Evolutionary conservation across 2,888 invertebrate genomes (phyloP).

Genomic region (Drosophila birchii): DNA sequence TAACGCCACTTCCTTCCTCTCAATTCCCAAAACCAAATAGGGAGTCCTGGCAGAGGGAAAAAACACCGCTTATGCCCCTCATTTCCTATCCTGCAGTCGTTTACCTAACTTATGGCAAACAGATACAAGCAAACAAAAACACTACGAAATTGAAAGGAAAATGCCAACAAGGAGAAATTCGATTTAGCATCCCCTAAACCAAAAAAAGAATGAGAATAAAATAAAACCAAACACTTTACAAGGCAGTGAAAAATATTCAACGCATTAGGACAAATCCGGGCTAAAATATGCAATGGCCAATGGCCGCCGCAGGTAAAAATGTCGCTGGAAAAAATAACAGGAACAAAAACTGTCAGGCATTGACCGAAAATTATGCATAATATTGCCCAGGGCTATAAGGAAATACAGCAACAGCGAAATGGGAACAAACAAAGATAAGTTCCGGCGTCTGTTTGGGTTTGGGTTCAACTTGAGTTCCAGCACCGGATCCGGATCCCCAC

Average conservation of each 20-base stretch:
- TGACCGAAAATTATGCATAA: conserved; percentile 70
- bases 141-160: conserved; percentile 24
- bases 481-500: conserved; percentile 23
- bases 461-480: conserved; percentile 30
- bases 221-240: conserved; percentile 65
- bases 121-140: conserved; percentile 52
- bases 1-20: conserved; percentile 21
- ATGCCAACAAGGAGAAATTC: conserved; percentile 53
- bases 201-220: conserved; percentile 10
- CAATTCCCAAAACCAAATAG: conserved; percentile 22
- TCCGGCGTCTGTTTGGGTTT: conserved; percentile 37
- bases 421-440: conserved; percentile 75
- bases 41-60: not conserved
- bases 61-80: conserved; percentile 31
- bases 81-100: conserved; percentile 60
- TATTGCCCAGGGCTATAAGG: conserved; percentile 52
- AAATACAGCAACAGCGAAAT: conserved; percentile 25
- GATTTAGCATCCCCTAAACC: conserved; percentile 55
- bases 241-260: conserved; percentile 67
- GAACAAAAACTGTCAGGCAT: conserved; percentile 39
- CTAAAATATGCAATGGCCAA: conserved; percentile 76
- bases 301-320: conserved; percentile 70
- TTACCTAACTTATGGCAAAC: conserved; percentile 60
- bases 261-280: conserved; percentile 78
- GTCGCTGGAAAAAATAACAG: conserved; percentile 41